A percentile compares a stretch with the other conserved stretches of the same genome.
Conservation (phyloP, 1,140 invertebrate genomes). For the Phymorhynchus buccinoides region DNA sequence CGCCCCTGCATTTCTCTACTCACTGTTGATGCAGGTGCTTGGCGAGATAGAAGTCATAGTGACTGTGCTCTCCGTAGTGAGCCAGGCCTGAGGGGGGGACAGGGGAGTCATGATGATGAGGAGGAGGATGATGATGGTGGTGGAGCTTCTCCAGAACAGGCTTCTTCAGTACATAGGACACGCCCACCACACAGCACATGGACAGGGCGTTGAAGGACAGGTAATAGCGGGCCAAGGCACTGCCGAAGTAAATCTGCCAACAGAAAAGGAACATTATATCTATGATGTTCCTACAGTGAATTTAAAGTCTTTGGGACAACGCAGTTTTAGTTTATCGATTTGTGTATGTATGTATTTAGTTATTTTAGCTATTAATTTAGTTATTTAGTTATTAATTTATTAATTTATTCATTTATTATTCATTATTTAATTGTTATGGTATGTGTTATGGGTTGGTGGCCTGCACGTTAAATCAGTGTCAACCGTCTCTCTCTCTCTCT, state of each 20-base stretch:
- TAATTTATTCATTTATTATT: no score
- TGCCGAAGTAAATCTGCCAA: conserved; percentile 98
- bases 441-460: no score
- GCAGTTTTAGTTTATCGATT: no score
- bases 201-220: conserved; percentile 91
- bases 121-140: conserved; percentile 90
- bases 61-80: neutral
- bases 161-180: conserved; percentile 96
- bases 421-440: no score
- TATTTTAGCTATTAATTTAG: no score
- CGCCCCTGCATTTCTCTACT: conserved; percentile 14
- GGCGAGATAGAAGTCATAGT: conserved; percentile 97
- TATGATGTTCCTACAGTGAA: no score
- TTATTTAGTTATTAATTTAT: no score
- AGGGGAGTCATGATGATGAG: conserved; percentile 87
- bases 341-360: no score
- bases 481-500: no score
- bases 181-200: conserved; percentile 97
- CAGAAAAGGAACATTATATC: no score
- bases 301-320: no score
- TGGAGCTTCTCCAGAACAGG: conserved; percentile 93
- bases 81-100: conserved; percentile 74
- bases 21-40: conserved; percentile 86
- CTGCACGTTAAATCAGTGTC: no score
- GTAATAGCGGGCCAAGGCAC: conserved; percentile 96